Base-by-base conservation (phyloP, 2,888 invertebrate genomes). In the Hyposoter dolosus region DNA sequence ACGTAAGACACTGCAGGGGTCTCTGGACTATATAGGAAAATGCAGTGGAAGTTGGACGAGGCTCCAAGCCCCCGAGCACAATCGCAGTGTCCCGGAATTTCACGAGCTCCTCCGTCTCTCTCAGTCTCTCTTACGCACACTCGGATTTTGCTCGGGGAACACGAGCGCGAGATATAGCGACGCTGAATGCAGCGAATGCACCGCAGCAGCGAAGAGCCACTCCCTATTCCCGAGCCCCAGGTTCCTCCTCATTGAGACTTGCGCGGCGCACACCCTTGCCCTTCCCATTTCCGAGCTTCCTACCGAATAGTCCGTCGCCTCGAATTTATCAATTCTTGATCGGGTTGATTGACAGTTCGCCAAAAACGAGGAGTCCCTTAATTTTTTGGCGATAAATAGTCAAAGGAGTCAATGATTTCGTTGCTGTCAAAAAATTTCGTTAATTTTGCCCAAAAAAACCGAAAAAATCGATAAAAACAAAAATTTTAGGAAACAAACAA, bases 121-220 rank as follows among this genome's bases (percentile, higher is more conserved):
- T 66, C 77, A 78, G 71, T 83, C 50, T 23, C 32, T 63, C 53
- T 45, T n/a, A 47, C 65, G 71, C 65, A 79, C 32, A 60, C 68
- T 23, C 45, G 23, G 19, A 50, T 60, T 69, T 76, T 60, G 56
- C 74, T 75, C 60, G 72, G 76, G 82, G 71, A 84, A 78, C 47
- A 80, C 74, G 45, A 40, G 80, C 75, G 56, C 35, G 35, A 35
- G 7, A 82, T 86, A 84, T 85, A 81, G 47, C 43, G 45, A 60
- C 53, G 56, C 47, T 75, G 82, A 86, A 65, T 83, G 86, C 83
- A 86, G 86, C 84, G 88, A 85, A 77, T 86, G 88, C 88, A 79
- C 79, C 79, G 84, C 28, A 28, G 28, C 28, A 28, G 84, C 88
- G 78, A 84, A 82, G 89, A 79, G 89, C 87, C 88, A 88, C 88